phyloP scores from a whole-genome alignment of 2,113 vertebrate genomes.

The Peucedramus taeniatus region DNA sequence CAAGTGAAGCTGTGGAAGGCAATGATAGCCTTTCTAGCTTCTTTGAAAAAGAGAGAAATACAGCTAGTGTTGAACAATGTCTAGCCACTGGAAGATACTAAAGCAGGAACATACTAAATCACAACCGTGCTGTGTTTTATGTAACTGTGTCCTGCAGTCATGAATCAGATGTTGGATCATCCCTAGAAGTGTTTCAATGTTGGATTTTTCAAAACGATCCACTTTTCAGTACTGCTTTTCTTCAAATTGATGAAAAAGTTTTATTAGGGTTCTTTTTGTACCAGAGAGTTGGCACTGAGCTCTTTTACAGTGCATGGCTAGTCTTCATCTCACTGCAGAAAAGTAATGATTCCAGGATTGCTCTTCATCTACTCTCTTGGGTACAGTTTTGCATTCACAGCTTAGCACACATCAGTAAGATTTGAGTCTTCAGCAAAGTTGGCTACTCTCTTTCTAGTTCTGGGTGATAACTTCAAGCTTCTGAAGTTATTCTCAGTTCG shows the following conservation, averaged over 20 bases:
- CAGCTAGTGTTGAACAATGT: background rate
- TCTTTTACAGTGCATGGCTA: accelerated
- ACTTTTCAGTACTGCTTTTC: background rate
- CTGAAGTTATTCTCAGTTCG: background rate
- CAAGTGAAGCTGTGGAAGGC: background rate
- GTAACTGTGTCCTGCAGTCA: background rate
- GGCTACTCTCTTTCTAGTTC: background rate
- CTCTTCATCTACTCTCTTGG: background rate
- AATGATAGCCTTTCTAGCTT: background rate
- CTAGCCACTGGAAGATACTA: background rate
- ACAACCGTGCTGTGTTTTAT: background rate
- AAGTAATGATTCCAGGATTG: background rate
- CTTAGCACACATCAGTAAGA: background rate
- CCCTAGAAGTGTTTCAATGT: background rate
- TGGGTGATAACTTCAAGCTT: background rate
- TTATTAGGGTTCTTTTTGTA: background rate
- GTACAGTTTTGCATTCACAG: background rate
- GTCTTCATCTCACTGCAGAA: background rate
- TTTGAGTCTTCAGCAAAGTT: background rate
- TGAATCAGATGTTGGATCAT: background rate
- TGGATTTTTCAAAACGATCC: background rate
- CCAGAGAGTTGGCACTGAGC: background rate
- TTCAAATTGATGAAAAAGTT: background rate
- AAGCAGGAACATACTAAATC: background rate
- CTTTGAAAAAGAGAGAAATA: background rate